Evolutionary conservation across 1,140 invertebrate species (phyloP).

Genomic region (Anoplolepis gracilipes): DNA sequence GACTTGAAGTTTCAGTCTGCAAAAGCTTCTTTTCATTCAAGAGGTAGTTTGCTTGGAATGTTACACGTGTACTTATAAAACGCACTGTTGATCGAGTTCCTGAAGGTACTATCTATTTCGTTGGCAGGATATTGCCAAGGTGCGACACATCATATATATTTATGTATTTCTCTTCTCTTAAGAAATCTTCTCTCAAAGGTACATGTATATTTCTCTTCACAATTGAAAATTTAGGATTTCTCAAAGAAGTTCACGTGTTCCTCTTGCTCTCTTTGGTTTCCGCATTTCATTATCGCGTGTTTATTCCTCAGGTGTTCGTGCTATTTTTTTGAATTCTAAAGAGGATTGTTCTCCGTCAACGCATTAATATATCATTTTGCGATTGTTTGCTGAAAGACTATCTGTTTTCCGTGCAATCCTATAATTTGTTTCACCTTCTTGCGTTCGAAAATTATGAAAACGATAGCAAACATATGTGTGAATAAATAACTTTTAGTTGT

Average conservation of each 20-base stretch:
- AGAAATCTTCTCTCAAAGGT: too few relatives aligned
- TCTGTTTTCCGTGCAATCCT: not conserved
- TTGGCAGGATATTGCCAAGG: not conserved
- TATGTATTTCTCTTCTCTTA: too few relatives aligned
- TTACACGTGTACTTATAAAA: conserved; percentile 6
- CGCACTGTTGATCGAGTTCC: not conserved
- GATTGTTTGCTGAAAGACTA: not conserved
- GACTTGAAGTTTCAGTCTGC: not conserved
- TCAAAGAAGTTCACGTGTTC: not conserved
- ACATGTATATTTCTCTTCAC: not conserved
- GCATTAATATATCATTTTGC: not conserved
- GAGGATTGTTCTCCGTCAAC: not conserved
- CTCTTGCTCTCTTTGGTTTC: not conserved
- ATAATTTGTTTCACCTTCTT: not conserved
- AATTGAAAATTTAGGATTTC: not conserved
- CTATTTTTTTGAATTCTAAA: not conserved
- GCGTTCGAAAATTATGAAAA: not conserved
- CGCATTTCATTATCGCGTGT: not conserved
- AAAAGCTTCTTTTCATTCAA: not conserved
- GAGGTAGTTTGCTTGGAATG: not conserved
- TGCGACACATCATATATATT: conserved; percentile 1
- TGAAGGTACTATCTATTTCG: not conserved
- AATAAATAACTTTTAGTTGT: not conserved
- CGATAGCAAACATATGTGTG: not conserved
- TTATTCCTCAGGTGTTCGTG: not conserved